These are phyloP conservation scores for Puffinus mauretanicus DNA, from an alignment of 2,113 vertebrate species.

Conservation along the genomic window DNA sequence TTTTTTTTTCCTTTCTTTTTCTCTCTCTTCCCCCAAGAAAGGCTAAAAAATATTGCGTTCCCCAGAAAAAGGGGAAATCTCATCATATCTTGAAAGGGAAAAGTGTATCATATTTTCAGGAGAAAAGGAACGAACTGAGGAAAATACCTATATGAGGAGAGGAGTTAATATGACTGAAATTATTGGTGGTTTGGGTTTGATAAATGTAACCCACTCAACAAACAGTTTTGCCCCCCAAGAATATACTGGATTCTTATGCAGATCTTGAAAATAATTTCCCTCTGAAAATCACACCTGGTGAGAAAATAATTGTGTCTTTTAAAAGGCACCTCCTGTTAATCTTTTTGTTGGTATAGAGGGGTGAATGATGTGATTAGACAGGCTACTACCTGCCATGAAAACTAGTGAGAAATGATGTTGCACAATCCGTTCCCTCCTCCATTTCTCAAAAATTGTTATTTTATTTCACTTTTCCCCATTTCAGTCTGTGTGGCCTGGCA, in stretches of 20 bases:
- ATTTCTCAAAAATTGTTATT: constrained; percentile 1
- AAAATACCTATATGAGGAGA: not conserved
- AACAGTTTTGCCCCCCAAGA: not conserved
- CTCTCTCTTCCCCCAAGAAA: not conserved
- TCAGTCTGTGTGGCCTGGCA: constrained; percentile 52
- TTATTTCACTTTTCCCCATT: constrained; percentile 32
- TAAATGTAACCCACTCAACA: not conserved
- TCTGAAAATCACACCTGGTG: not conserved
- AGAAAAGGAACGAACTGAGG: constrained; percentile 14
- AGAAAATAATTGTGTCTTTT: not conserved
- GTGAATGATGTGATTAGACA: not conserved
- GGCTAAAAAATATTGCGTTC: not conserved
- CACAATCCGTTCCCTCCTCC: not conserved
- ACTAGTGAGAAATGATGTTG: not conserved
- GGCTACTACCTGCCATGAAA: not conserved
- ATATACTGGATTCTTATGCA: not conserved
- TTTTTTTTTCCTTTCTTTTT: not conserved
- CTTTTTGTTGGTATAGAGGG: not conserved
- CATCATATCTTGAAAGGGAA: not conserved
- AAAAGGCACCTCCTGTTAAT: not conserved
- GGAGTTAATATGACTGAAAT: not conserved
- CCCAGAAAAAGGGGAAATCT: not conserved
- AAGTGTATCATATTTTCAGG: not conserved
- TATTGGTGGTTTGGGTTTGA: not conserved
- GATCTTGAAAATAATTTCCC: not conserved